Conservation (phyloP, 2,797 vertebrate genomes). For the Triplophysa bombifrons region DNA sequence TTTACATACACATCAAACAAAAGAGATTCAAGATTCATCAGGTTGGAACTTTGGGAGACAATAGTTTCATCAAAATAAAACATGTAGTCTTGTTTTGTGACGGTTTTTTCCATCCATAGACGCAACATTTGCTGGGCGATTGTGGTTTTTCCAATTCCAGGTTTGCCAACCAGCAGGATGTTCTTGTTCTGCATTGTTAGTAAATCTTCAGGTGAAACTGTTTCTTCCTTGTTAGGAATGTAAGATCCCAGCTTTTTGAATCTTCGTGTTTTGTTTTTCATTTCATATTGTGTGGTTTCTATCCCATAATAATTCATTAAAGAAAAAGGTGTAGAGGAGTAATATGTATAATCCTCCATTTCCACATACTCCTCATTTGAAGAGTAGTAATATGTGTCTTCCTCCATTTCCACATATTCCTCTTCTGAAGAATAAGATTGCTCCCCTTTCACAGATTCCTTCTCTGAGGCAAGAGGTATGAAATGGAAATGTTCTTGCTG, state of each 20-base stretch:
- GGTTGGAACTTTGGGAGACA: not conserved
- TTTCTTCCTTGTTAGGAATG: constrained; percentile 12
- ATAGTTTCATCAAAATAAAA: constrained; percentile 51
- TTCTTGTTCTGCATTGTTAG: constrained; percentile 24
- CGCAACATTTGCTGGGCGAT: constrained; percentile 39
- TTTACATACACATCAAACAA: constrained; percentile 30
- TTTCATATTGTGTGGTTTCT: not conserved
- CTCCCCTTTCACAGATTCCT: not conserved
- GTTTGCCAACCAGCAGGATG: constrained; percentile 56
- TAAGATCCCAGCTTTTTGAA: constrained; percentile 31
- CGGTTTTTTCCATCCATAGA: constrained; percentile 46
- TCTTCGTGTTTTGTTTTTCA: constrained; percentile 33
- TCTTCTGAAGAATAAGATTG: too few relatives aligned
- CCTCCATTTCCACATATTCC: too few relatives aligned
- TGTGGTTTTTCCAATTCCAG: constrained; percentile 58
- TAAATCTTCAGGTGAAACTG: constrained; percentile 38
- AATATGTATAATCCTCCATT: too few relatives aligned
- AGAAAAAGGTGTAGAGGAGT: too few relatives aligned
- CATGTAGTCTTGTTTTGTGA: constrained; percentile 43
- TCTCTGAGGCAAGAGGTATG: constrained; percentile 39
- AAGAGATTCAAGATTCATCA: constrained; percentile 16
- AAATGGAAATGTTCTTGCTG: not conserved
- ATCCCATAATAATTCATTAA: not conserved
- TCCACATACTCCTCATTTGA: too few relatives aligned
- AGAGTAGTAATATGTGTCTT: too few relatives aligned